Evolutionary conservation across 1,140 invertebrate species (phyloP), one percentile per base, ranked within the genome.

Genomic region (Nebria ingens): DNA sequence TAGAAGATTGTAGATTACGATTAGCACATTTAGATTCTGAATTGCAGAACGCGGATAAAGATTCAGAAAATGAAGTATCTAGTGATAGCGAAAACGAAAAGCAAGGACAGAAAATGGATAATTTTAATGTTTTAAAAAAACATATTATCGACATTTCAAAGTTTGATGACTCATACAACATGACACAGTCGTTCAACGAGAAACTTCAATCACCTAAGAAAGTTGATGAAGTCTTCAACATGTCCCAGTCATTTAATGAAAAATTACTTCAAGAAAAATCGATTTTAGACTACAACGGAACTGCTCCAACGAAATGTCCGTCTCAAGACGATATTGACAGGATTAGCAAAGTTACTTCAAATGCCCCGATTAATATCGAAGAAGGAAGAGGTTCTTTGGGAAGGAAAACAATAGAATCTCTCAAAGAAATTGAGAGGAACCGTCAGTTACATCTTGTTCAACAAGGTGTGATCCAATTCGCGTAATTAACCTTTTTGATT

Each of bases 351-450:
- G 85, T 91, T 42, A 89, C 87, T 13, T 83, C 81, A n/a, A 83
- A 85, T 65, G 84, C 87, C 15, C 88, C 88, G 9, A 81, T 79
- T 63, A 76, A 75, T 58, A 65, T 68, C 15, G 62, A 62, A 3
- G 65, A 67, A 29, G 61, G 62, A 12, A 54, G 60, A 17, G 71
- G 73, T 56, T 84, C 83, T 23, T 73, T 89, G 40, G 87, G 89
- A 17, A 82, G 83, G 59, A 85, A 89, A 64, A 91, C 91, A n/a
- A 81, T 91, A 52, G 89, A 90, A 59, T 93, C 89, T 60, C 75
- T 94, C 22, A 85, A 86, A 71, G 90, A 93, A 75, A 91, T 94
- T 56, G 91, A 94, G 70, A 80, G 86, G 67, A 92, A 91, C 70
- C 76, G 91, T 45, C 84, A 92, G 63, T 76, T 89, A 58, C 83